Base-by-base conservation (phyloP, 30 jellyfish, hydroid and myxozoan genomes). In the Pelagia noctiluca region DNA sequence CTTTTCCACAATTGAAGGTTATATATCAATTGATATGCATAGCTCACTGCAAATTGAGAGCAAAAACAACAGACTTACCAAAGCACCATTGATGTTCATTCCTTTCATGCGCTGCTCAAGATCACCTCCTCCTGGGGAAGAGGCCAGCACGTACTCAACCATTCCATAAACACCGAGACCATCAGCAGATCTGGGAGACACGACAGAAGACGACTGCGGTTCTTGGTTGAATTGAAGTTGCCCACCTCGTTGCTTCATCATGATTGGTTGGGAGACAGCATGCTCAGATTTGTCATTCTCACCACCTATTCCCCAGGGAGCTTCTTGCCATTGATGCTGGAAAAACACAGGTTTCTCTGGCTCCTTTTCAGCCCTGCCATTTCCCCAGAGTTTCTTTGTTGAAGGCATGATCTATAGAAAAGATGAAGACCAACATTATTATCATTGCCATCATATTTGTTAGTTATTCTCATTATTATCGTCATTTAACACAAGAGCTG, bases 71-170 rank as follows among this genome's bases (percentile, higher is more conserved):
- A 47, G 11, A 38, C 96, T 25, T 62, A 88, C 96, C 92, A 88
- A 21, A 5, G 75, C 38, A 0, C 95, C 93, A 82, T 83, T 83
- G 68, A 90, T 80, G 66, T 90, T 86, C 95, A 91, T 88, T 63
- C 85, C 97, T 50, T 93, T 93, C 96, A 93, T 87, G 2, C 96
- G 64, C 19, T 78, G 85, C 33, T 93, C 99, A 35, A 93, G 57
- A 62, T 93, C 99, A 60, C 88, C 95, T 18, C 99, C 99, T 21
- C 99, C 99, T 3, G 99, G 99, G 19, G 99, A 93, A 1, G 99
- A 93, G 8, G 99, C 99, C 47, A 93, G 86, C 12, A 93, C 99
- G 83, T 93, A 93, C 61, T 93, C 99, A 31, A 93, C 99, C 99
- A 93, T 93, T 64, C 96, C 86, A 48, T 83, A 89, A n/a, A 88